Base-by-base conservation (phyloP, 2,113 vertebrate genomes). In the Mystacornis crossleyi region DNA sequence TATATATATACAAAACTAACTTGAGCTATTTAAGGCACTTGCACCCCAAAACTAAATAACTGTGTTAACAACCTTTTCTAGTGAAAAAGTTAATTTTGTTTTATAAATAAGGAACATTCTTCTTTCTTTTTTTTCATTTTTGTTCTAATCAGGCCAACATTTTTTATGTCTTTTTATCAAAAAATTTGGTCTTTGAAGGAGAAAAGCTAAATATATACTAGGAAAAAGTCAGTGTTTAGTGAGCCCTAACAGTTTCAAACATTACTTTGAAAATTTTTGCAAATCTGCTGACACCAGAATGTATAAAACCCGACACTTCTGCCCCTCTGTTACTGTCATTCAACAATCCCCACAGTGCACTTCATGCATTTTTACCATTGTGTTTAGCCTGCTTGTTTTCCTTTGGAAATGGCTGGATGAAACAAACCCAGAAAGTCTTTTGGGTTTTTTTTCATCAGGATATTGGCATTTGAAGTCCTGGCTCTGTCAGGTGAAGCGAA, bases 401-500 rank as follows among this genome's bases (percentile, higher is more conserved):
- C 74, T 92, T 16, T 88, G 75, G 62, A 86, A 66, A 58, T 14
- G 54, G 6, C 6, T 92, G 47, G 26, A 23, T 70, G 60, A 93
- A 89, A 79, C 25, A 58, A 93, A 86, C 33, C 36, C 25, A 62
- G 64, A 26, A 57, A 43, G 15, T 23, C 20, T 14, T 80, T 47
- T 12, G 23, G 6, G 4, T 11, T 42, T 61, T 91, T 50, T 94
- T 89, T 38, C 65, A 93, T 40, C 65, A 53, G 61, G 47, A 19
- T 93, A 91, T 80, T 69, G 88, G 36, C 36, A 38, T 84, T 91
- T 92, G 57, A 66, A 80, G 15, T 69, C 94, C 90, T 90, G 62
- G 26, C 62, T 85, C 81, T 85, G 79, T 85, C 72, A 92, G 88
- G 77, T 96, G 78, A 92, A 96, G 77, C 42, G 67, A 87, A 96